These are phyloP conservation scores for Tokudaia muenninki DNA, from an alignment of 2,797 vertebrate genomes.

Conservation along the genomic window DNA sequence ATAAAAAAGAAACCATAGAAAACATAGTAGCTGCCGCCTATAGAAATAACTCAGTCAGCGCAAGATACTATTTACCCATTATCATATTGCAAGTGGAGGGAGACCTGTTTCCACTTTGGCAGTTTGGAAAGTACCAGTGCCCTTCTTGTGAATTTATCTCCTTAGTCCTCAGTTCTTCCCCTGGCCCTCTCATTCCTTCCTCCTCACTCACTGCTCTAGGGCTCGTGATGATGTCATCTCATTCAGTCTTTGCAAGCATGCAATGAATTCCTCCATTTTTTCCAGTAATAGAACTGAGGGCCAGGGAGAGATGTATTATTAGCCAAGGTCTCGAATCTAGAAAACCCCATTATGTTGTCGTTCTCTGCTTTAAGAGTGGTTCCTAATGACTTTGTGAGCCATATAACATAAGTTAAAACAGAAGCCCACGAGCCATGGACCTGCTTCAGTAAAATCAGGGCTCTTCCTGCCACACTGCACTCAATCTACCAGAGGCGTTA, in stretches of 20 bases:
- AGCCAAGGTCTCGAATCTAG: background rate
- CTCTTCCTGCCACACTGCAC: background rate
- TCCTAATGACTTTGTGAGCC: background rate
- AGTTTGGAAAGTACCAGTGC: background rate
- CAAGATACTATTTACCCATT: background rate
- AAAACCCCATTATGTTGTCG: background rate
- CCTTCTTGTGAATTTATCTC: background rate
- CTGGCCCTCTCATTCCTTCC: background rate
- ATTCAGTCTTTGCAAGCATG: constrained; percentile 5
- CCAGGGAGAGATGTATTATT: background rate
- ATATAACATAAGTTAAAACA: background rate
- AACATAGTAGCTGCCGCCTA: background rate
- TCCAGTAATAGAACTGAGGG: constrained; percentile 5
- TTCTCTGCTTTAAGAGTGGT: background rate
- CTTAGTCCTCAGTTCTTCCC: background rate
- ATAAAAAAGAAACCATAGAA: background rate
- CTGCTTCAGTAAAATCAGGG: background rate
- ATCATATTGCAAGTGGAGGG: background rate
- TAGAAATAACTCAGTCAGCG: background rate
- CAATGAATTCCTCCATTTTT: constrained; percentile 20
- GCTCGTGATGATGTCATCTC: background rate
- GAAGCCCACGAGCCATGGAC: background rate
- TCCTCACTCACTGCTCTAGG: background rate
- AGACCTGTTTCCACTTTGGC: background rate
- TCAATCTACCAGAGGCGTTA: background rate